phyloP scores from a whole-genome alignment of 2,113 vertebrate species.

The Poicephalus meyeri region DNA sequence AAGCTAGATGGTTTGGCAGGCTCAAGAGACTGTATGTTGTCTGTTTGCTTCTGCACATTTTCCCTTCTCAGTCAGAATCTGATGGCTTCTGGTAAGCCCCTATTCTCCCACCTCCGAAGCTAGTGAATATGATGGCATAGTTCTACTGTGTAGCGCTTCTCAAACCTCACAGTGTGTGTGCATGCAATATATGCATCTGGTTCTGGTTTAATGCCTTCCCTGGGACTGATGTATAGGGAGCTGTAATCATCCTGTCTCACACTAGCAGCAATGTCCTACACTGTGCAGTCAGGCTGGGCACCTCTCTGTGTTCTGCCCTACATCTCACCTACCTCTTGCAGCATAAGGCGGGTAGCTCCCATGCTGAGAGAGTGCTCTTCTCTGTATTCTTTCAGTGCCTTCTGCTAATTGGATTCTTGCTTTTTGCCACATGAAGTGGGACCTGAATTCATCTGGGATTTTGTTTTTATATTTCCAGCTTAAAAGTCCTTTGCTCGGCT shows the following conservation, averaged over 20 bases:
- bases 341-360: neutral
- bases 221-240: neutral
- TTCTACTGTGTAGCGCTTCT: neutral
- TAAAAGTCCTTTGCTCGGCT: neutral
- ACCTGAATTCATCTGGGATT: neutral
- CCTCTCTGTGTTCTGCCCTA: neutral
- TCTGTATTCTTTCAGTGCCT: neutral
- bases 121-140: neutral
- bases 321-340: neutral
- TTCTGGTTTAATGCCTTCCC: neutral
- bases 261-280: neutral
- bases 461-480: neutral
- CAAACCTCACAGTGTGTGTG: neutral
- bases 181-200: rapidly evolving
- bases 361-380: neutral
- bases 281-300: neutral
- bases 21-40: neutral
- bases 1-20: neutral
- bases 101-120: neutral
- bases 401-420: neutral
- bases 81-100: neutral
- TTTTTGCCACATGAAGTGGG: neutral
- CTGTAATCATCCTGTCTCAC: neutral
- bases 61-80: neutral
- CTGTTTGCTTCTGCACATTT: neutral